Base-by-base conservation (phyloP, 2,888 invertebrate species). In the Timema podura region DNA sequence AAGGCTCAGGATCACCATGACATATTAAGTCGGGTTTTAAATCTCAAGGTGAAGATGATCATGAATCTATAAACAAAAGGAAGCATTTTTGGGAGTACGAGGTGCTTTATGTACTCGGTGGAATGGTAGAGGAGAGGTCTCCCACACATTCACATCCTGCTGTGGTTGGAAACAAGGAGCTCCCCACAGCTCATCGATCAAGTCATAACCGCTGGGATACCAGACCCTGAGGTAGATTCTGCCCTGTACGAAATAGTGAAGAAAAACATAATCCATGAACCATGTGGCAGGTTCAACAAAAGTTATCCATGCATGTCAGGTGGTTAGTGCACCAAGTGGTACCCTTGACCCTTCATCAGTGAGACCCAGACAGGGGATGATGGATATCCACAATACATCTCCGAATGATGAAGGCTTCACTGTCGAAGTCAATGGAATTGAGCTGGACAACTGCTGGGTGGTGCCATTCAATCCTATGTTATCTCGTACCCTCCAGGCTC, bases 281-380 rank as follows among this genome's bases (percentile, higher is more conserved):
- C 79, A 11, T 80, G 79, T 74, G 79, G 79, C 9, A 47, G n/a
- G 13, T 67, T 76, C 11, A 80, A 80, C 74, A 67, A 57, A 7
- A 74, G 75, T 44, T 77, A 79, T 46, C 78, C 79, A 2, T 82
- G 81, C 75, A 82, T 81, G 80, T 71, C 72, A n/a, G 74, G 79
- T 64, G 78, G 77, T 3, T 75, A 74, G 68, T 83, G 82, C 75
- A 73, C 76, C 0, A 82, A 83, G 74, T 74, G 74, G 9, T 82
- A 76, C 72, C 81, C 80, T 11, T 49, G 72, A 44, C n/a, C 67
- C 44, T 73, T 76, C 45, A 57, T 72, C n/a, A 77, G 78, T 8
- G 61, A 61, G 45, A 61, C 61, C 10, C 61, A 61, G 44, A 30
- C 61, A 5, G 61, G 30, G 30, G 70, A 71, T 74, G 2, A 76